phyloP scores from a whole-genome alignment of 2,888 invertebrate species.

The Coenonympha arcania region DNA sequence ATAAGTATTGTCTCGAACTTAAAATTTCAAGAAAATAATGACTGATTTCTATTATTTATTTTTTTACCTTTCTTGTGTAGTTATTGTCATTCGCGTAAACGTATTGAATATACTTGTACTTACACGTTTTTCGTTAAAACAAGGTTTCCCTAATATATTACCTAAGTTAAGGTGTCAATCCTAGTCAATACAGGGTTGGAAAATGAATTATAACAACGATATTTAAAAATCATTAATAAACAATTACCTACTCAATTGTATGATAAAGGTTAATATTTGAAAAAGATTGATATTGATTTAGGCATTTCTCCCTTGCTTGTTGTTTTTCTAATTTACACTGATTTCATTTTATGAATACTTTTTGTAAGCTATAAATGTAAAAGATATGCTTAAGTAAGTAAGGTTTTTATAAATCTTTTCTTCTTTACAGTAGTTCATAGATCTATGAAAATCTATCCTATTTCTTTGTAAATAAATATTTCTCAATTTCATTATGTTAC shows the following conservation, averaged over 20 bases:
- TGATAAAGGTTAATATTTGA: no score
- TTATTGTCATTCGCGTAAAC: background rate
- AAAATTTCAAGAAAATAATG: background rate
- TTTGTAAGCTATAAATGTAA: no score
- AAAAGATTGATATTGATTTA: no score
- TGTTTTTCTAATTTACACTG: no score
- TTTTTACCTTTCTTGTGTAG: background rate
- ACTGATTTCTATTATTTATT: background rate
- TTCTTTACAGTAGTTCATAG: no score
- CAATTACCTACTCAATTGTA: background rate
- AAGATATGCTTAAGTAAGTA: no score
- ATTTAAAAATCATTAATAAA: background rate
- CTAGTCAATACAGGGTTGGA: constrained; percentile 72
- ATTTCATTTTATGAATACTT: no score
- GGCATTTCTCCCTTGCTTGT: no score
- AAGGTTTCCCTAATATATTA: background rate
- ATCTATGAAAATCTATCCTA: no score
- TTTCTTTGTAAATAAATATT: constrained; percentile 17
- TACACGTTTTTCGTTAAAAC: constrained; percentile 1
- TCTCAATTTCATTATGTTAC: constrained; percentile 2
- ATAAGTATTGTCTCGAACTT: background rate
- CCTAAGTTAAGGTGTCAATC: constrained; percentile 50
- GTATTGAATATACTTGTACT: no score
- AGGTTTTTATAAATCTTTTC: no score
- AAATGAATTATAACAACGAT: no score